Evolutionary conservation across 2,888 invertebrate genomes (phyloP).

Genomic region (Hyposoter didymator): DNA sequence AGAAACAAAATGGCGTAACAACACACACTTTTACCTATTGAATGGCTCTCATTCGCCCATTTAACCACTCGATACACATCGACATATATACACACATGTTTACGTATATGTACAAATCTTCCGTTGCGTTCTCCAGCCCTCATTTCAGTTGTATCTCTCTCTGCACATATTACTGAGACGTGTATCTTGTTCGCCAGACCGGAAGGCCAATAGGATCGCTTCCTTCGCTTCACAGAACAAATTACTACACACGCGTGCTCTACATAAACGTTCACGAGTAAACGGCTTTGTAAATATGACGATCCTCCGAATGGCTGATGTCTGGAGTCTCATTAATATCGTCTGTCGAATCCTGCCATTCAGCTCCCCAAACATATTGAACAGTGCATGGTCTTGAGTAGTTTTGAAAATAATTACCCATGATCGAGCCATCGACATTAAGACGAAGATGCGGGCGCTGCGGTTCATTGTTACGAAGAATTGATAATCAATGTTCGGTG

Average conservation of each 20-base stretch:
- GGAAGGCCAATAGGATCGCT: conserved; percentile 72
- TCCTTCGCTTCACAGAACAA: conserved; percentile 55
- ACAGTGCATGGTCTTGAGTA: not conserved
- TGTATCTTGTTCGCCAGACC: conserved; percentile 71
- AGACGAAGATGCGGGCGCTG: not conserved
- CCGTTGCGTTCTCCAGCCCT: conserved; percentile 19
- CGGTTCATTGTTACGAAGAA: not conserved
- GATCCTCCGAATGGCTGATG: not conserved
- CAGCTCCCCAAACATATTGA: not conserved
- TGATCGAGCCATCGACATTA: not conserved
- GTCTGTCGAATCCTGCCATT: not conserved
- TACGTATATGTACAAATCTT: not conserved
- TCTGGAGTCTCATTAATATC: not conserved
- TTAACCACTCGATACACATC: not conserved
- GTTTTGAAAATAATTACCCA: not conserved
- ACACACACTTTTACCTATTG: not conserved
- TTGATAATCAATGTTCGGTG: not conserved
- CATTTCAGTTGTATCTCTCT: conserved; percentile 34
- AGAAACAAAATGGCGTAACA: conserved; percentile 10
- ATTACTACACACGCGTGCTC: conserved; percentile 42
- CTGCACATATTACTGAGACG: conserved; percentile 60
- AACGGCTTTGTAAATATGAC: conserved; percentile 14
- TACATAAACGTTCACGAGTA: conserved; percentile 11
- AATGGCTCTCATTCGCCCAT: not conserved
- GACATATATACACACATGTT: not conserved